Evolutionary conservation across 2,113 vertebrate genomes (phyloP).

Genomic region (Periophthalmus modestus): DNA sequence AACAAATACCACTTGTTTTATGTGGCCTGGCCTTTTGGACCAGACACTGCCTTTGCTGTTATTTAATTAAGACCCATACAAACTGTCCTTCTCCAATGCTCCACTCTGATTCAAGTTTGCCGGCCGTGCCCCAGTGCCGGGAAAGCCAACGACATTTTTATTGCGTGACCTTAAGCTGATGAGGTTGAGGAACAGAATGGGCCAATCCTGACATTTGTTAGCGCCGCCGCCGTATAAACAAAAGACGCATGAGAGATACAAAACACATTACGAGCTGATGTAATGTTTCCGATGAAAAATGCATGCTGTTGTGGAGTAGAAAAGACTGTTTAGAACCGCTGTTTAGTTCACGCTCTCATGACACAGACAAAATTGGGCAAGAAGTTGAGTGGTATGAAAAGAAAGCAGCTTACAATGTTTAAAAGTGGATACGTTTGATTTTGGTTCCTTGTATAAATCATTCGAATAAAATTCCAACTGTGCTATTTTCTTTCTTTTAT

Average conservation of each 20-base stretch:
- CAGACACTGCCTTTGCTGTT: slow-evolving; percentile 40
- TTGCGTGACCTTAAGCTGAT: slow-evolving; percentile 42
- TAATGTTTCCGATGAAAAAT: slow-evolving; percentile 8
- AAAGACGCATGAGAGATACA: slow-evolving; percentile 21
- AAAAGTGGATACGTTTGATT: neutral
- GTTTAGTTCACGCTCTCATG: neutral
- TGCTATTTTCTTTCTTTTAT: neutral
- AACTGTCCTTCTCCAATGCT: slow-evolving; percentile 34
- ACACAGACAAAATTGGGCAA: neutral
- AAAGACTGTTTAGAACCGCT: neutral
- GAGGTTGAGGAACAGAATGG: slow-evolving; percentile 31
- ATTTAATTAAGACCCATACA: slow-evolving; percentile 53
- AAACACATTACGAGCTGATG: slow-evolving; percentile 13
- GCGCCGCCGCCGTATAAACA: slow-evolving; percentile 29
- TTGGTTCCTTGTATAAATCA: neutral
- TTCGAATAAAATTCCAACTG: neutral
- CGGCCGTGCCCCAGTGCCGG: slow-evolving; percentile 15
- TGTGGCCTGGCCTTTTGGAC: slow-evolving; percentile 47
- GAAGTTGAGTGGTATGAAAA: neutral
- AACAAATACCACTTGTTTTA: slow-evolving; percentile 54
- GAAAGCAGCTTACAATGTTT: neutral
- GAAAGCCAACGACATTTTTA: slow-evolving; percentile 40
- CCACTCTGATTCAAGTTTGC: slow-evolving; percentile 35
- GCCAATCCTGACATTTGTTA: slow-evolving; percentile 41
- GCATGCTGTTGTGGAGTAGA: neutral